A percentile compares a stretch with the other conserved stretches of the same genome.
phyloP scores from a whole-genome alignment of 2,888 invertebrate species.

The Trimorus sp. region DNA sequence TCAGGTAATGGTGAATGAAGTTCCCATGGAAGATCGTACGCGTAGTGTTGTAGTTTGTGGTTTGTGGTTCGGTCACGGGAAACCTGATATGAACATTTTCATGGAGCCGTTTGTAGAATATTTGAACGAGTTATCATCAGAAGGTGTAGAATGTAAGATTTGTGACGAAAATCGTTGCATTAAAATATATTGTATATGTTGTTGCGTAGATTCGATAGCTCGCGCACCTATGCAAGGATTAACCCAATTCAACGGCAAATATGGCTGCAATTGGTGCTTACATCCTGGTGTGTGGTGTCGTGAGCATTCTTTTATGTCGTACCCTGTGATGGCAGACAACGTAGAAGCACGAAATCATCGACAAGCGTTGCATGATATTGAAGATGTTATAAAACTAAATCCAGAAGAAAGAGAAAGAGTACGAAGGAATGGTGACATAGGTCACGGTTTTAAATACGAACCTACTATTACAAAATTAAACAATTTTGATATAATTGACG shows the following conservation, averaged over 20 bases:
- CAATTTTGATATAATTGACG: constrained; percentile 10
- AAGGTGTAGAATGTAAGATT: background rate
- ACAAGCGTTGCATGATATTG: too few species aligned
- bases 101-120: background rate
- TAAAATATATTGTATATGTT: background rate
- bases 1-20: background rate
- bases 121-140: background rate
- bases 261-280: too few species aligned
- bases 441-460: background rate
- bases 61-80: constrained; percentile 1
- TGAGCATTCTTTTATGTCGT: background rate
- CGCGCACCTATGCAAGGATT: too few species aligned
- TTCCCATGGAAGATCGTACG: background rate
- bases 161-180: background rate
- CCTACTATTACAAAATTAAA: background rate
- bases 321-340: background rate
- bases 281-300: constrained; percentile 6
- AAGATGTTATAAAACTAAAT: too few species aligned
- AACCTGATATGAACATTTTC: constrained; percentile 1
- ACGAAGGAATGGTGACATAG: background rate
- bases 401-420: background rate
- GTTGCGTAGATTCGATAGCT: constrained; percentile 5
- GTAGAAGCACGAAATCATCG: background rate
- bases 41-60: background rate
- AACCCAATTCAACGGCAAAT: too few species aligned